These are phyloP conservation scores for Rhynchophorus ferrugineus DNA, from an alignment of 1,140 invertebrate genomes.

Conservation along the genomic window DNA sequence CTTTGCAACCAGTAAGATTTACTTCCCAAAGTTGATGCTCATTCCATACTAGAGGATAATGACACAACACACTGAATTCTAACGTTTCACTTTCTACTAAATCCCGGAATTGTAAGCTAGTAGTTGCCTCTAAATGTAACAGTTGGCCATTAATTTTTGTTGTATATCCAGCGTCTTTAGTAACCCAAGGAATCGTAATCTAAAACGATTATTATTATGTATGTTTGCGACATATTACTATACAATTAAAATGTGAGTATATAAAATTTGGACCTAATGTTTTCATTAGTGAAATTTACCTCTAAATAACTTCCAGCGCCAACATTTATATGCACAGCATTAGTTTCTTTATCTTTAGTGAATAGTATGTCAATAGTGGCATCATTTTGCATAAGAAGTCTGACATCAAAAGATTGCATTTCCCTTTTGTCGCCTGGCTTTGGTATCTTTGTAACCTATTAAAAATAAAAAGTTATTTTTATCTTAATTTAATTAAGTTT, in stretches of 20 bases:
- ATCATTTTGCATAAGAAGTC: constrained; percentile 82
- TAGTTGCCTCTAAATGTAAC: constrained; percentile 87
- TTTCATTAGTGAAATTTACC: too few relatives aligned
- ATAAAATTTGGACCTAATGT: too few relatives aligned
- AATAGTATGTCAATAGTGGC: constrained; percentile 93
- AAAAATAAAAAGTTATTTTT: constrained; percentile 1
- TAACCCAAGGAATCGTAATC: constrained; percentile 90
- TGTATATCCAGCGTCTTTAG: constrained; percentile 70
- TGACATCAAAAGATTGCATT: constrained; percentile 87
- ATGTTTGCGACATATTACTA: too few relatives aligned
- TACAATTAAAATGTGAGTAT: too few relatives aligned
- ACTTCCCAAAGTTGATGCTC: constrained; percentile 89
- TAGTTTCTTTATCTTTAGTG: constrained; percentile 94
- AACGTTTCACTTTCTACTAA: constrained; percentile 90
- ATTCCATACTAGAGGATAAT: constrained; percentile 91
- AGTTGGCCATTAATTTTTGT: constrained; percentile 89
- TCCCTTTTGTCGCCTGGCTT: constrained; percentile 79
- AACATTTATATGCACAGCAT: constrained; percentile 90
- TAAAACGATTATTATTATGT: too few relatives aligned
- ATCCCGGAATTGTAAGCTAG: constrained; percentile 86
- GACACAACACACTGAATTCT: constrained; percentile 79
- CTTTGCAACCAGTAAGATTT: constrained; percentile 87
- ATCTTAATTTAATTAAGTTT: background rate
- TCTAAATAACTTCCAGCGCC: constrained; percentile 91
- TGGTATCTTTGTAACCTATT: constrained; percentile 55